These are phyloP conservation scores for Trachemys scripta DNA, from an alignment of 2,113 vertebrate species.

Conservation along the genomic window DNA sequence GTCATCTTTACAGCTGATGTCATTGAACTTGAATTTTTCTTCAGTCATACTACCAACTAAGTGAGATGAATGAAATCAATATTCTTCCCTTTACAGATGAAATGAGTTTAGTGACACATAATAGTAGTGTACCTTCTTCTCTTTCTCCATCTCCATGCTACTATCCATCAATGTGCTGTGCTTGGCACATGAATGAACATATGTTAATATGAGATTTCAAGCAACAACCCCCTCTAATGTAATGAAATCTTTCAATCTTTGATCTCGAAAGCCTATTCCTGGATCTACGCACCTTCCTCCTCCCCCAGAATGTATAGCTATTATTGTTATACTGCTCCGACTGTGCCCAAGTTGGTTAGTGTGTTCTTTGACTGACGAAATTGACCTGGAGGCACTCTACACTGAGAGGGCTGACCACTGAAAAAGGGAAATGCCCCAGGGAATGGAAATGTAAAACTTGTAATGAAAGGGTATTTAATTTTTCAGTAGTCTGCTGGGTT, in stretches of 20 bases:
- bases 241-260: conserved; percentile 60
- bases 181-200: conserved; percentile 62
- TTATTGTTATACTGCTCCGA: conserved; percentile 29
- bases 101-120: conserved; percentile 61
- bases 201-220: conserved; percentile 67
- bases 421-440: neutral
- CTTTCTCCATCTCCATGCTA: neutral
- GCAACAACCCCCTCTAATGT: conserved; percentile 27
- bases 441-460: neutral
- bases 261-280: conserved; percentile 34
- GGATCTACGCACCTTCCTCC: conserved; percentile 5
- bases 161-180: conserved; percentile 40
- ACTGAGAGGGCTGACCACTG: neutral
- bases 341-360: conserved; percentile 24
- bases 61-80: conserved; percentile 76
- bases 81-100: conserved; percentile 59
- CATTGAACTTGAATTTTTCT: conserved; percentile 67
- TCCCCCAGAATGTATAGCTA: conserved; percentile 21
- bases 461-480: neutral
- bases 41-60: conserved; percentile 59
- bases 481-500: neutral
- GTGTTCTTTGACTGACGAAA: conserved; percentile 14
- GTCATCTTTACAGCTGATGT: conserved; percentile 56
- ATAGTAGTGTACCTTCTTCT: conserved; percentile 36
- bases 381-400: neutral